Evolutionary conservation across 92 coral and sea anemone species (phyloP), one percentile per base, ranked within the genome.

Genomic region (Plumapathes pennacea): DNA sequence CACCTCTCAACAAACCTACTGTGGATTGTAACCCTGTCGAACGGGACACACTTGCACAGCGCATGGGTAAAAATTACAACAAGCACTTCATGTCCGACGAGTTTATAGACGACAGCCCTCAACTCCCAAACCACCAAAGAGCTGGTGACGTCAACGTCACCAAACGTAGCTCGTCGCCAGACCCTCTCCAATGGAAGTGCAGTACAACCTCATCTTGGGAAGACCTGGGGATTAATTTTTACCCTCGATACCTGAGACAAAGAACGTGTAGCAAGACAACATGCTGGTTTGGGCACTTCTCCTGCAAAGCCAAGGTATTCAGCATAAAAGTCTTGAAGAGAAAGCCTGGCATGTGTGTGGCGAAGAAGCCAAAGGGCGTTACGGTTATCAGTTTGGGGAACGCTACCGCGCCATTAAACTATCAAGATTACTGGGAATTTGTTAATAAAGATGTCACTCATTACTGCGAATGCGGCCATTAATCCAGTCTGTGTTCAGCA

Each of bases 41-140:
- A 52, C 83, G 94, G 9, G 82, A 83, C 19, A 29, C 64, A 5
- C 77, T 85, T 1, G 59, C 64, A 22, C 60, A 45, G 32, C 83
- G 79, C 28, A 64, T 85, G 19, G 94, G 94, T 4, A 38, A 34
- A 14, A 68, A 80, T 2, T 85, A 52, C 60, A 85, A 80, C 39
- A 30, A 69, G 42, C 88, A 57, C 31, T 80, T 61, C 74, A 85
- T 85, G 94, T 84, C 94, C 5, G 64, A 57, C 44, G 88, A 85
- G 36, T 45, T 45, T 49, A 27, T 38, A 8, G 46, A 50, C 54
- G 24, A 34, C 5, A 69, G 75, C 15, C 50, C 50, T 15, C 53
- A 15, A 8, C 8, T 13, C 9, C 8, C 40, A 34, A n/a, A 8
- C 40, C 8, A 34, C n/a, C 59, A 14, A 17, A 37, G 11, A 50